Evolutionary conservation across 1,140 invertebrate genomes (phyloP).

Genomic region (Drosophila kanapiae): DNA sequence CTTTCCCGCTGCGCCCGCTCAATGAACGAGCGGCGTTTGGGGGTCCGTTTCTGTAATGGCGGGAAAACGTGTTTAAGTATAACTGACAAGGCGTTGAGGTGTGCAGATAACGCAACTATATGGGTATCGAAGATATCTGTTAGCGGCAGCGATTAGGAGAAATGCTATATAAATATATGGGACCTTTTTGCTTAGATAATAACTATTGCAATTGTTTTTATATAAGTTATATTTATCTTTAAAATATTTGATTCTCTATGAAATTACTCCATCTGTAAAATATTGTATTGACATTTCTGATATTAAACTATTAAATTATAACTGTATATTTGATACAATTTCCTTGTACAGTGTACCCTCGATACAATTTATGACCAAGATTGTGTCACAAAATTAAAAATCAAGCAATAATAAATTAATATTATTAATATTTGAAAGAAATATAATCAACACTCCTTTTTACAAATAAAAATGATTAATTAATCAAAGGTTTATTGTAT

Average conservation of each 20-base stretch:
- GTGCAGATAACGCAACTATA: slow-evolving; percentile 6
- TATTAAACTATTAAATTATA: no score
- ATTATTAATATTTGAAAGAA: no score
- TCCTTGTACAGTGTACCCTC: no score
- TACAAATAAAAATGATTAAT: not conserved
- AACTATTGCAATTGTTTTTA: not conserved
- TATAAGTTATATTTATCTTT: not conserved
- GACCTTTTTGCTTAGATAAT: no score
- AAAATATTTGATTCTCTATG: not conserved
- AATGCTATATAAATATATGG: no score
- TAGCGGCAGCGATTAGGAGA: not conserved
- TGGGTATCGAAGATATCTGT: not conserved
- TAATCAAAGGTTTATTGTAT: not conserved
- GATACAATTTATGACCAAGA: no score
- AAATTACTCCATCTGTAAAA: no score
- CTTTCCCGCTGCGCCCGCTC: slow-evolving; percentile 80
- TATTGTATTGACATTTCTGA: no score
- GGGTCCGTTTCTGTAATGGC: slow-evolving; percentile 73
- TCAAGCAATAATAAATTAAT: no score
- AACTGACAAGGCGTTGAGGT: not conserved
- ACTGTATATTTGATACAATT: no score
- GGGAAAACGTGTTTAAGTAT: slow-evolving; percentile 13
- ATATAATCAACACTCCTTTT: no score
- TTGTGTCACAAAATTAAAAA: no score
- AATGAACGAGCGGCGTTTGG: slow-evolving; percentile 78